phyloP scores from a whole-genome alignment of 2,888 invertebrate species.

The Orthosia gracilis region DNA sequence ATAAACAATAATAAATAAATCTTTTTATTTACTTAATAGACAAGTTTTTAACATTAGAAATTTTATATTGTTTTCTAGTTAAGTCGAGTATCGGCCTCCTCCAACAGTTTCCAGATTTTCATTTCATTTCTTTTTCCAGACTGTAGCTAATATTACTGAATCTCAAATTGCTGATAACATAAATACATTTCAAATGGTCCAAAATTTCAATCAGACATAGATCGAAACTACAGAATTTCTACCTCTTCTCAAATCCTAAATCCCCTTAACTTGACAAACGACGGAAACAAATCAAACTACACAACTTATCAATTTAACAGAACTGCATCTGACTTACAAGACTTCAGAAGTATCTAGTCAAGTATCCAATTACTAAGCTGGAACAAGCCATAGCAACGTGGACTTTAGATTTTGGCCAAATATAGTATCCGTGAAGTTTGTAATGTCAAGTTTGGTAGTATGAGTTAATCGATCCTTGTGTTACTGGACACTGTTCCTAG shows the following conservation, averaged over 20 bases:
- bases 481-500: background rate
- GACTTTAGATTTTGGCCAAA: conserved; percentile 16
- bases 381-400: conserved; percentile 46
- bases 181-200: background rate
- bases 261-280: background rate
- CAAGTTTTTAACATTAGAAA: no score
- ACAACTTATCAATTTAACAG: conserved; percentile 7
- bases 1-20: no score
- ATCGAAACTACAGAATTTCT: background rate
- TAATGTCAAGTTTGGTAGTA: background rate
- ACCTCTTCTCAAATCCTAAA: background rate
- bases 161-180: background rate
- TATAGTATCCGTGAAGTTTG: conserved; percentile 15
- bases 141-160: no score
- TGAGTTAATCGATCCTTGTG: conserved; percentile 1
- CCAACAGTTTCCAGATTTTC: no score
- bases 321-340: conserved; percentile 3
- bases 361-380: conserved; percentile 51
- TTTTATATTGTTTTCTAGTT: no score
- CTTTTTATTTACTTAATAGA: no score
- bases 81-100: no score
- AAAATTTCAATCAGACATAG: background rate
- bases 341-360: conserved; percentile 17
- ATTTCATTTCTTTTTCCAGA: no score
- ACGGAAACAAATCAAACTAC: background rate